Evolutionary conservation across 2,797 vertebrate genomes (phyloP).

Genomic region (Acrossocheilus fasciatus): DNA sequence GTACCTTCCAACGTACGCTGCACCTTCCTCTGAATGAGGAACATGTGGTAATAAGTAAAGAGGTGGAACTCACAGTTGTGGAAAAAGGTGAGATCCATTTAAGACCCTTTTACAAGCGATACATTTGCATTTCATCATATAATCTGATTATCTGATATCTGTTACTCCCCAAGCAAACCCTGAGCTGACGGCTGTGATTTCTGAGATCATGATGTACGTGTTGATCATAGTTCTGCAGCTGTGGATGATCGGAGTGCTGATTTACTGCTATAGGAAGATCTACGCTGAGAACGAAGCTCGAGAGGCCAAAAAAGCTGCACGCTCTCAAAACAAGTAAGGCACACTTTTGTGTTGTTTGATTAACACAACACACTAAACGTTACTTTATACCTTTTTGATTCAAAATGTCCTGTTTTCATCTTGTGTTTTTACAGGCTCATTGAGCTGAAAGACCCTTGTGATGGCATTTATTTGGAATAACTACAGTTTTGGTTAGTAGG

Average conservation of each 20-base stretch:
- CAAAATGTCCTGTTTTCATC: not conserved
- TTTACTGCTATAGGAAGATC: conserved; percentile 91
- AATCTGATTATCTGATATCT: not conserved
- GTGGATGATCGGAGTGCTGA: conserved; percentile 87
- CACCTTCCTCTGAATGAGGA: conserved; percentile 65
- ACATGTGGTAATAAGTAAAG: conserved; percentile 79
- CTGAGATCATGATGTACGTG: conserved; percentile 93
- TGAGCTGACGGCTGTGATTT: conserved; percentile 84
- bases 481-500: not conserved
- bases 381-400: not conserved
- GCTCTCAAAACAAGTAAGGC: conserved; percentile 70
- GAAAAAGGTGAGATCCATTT: conserved; percentile 75
- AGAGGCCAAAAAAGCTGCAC: conserved; percentile 71
- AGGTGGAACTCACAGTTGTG: conserved; percentile 84
- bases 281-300: conserved; percentile 81
- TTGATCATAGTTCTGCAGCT: conserved; percentile 88
- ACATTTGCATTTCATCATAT: not conserved
- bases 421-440: conserved; percentile 64
- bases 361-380: not conserved
- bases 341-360: not conserved
- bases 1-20: conserved; percentile 84
- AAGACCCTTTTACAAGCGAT: not conserved
- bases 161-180: conserved; percentile 76
- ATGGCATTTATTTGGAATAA: conserved; percentile 74
- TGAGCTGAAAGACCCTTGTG: conserved; percentile 72